These are phyloP conservation scores for Ptychobarbus kaznakovi DNA, from an alignment of 2,797 vertebrate genomes.

Conservation along the genomic window DNA sequence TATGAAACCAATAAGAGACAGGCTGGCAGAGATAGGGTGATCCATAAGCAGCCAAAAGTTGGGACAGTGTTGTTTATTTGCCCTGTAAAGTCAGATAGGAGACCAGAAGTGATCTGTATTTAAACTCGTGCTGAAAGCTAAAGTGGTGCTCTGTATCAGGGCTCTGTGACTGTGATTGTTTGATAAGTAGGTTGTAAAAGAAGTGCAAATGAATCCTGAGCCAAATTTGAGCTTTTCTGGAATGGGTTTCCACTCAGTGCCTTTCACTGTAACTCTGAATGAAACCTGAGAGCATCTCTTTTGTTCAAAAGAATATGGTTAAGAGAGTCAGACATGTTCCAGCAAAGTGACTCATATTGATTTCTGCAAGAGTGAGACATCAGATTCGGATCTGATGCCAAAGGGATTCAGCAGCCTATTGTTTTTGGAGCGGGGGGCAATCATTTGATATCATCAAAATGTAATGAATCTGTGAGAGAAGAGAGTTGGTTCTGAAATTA, in stretches of 20 bases:
- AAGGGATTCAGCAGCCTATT: constrained; percentile 65
- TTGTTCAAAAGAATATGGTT: constrained; percentile 52
- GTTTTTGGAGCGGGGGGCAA: constrained; percentile 71
- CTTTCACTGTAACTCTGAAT: constrained; percentile 54
- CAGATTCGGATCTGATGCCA: constrained; percentile 59
- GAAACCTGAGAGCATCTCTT: constrained; percentile 32
- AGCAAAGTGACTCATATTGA: constrained; percentile 60
- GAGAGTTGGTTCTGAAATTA: constrained; percentile 53
- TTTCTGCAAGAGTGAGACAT: constrained; percentile 54
- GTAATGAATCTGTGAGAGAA: constrained; percentile 71
- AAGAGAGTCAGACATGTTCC: constrained; percentile 52
- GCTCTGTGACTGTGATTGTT: neutral
- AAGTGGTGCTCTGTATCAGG: neutral
- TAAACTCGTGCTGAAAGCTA: constrained; percentile 2
- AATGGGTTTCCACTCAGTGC: constrained; percentile 31
- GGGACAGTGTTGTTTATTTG: constrained; percentile 11
- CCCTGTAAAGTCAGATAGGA: neutral
- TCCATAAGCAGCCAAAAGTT: neutral
- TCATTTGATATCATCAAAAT: constrained; percentile 78
- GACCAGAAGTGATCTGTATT: neutral
- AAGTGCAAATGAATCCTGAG: constrained; percentile 13
- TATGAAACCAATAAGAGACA: constrained; percentile 37
- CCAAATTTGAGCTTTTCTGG: neutral
- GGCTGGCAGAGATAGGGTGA: constrained; percentile 14
- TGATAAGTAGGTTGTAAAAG: neutral